Conservation (phyloP, 2,888 invertebrate species). For the Apoda limacodes region DNA sequence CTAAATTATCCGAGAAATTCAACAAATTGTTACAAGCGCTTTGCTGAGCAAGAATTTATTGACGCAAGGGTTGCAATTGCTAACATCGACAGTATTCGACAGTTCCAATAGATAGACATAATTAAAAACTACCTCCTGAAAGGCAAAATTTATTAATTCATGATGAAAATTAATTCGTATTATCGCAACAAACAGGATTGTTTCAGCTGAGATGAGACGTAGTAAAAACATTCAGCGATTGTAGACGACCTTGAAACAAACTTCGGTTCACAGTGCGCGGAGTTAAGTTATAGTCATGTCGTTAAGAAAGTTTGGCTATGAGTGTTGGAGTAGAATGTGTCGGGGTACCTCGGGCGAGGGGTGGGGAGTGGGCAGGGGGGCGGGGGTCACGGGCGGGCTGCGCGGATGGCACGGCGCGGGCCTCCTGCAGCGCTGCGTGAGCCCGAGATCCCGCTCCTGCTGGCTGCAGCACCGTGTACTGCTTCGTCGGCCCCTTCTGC, state of each 20-base stretch:
- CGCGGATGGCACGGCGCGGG: constrained; percentile 62
- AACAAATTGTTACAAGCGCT: too few relatives aligned
- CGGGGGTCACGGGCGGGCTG: constrained; percentile 62
- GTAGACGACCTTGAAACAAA: constrained; percentile 58
- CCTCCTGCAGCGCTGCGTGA: constrained; percentile 85
- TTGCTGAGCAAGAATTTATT: constrained; percentile 44
- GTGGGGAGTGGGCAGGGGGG: constrained; percentile 76
- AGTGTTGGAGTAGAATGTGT: constrained; percentile 30
- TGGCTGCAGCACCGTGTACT: constrained; percentile 89
- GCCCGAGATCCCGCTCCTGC: constrained; percentile 85
- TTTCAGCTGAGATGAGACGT: too few relatives aligned
- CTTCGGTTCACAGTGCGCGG: constrained; percentile 51
- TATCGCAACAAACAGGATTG: too few relatives aligned
- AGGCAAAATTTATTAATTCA: too few relatives aligned
- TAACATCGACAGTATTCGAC: too few relatives aligned
- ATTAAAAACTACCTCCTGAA: too few relatives aligned
- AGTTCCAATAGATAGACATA: too few relatives aligned
- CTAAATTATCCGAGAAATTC: constrained; percentile 43
- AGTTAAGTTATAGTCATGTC: constrained; percentile 54
- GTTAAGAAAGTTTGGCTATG: constrained; percentile 59
- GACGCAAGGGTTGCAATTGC: too few relatives aligned
- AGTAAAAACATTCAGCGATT: too few relatives aligned
- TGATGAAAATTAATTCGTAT: too few relatives aligned
- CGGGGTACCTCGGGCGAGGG: constrained; percentile 79
- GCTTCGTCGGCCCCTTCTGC: constrained; percentile 72